A percentile compares a stretch with the other conserved stretches of the same genome.
Conservation (phyloP, 2,113 vertebrate genomes). For the Macroglossus sobrinus region DNA sequence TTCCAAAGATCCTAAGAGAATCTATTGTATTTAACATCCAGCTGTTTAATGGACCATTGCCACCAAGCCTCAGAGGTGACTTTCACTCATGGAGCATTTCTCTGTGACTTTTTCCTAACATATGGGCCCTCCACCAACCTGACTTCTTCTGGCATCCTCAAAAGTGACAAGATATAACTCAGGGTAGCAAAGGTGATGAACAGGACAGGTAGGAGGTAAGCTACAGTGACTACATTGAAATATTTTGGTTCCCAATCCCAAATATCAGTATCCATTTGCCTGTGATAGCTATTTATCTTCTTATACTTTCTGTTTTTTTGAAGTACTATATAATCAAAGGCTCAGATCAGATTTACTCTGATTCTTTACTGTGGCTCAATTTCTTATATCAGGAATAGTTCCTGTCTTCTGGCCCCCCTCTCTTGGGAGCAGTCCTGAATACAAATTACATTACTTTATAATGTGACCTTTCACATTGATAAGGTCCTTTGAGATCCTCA, state of each 20-base stretch:
- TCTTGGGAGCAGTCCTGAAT: neutral
- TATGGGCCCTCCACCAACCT: neutral
- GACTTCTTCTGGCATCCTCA: neutral
- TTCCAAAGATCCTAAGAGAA: conserved; percentile 15
- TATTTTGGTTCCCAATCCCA: neutral
- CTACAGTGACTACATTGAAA: neutral
- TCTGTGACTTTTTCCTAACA: neutral
- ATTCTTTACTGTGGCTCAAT: neutral
- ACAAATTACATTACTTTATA: neutral
- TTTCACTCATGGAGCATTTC: neutral
- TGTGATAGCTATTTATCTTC: neutral
- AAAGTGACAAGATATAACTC: neutral
- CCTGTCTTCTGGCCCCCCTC: neutral
- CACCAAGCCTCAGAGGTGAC: neutral
- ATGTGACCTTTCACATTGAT: too few species aligned
- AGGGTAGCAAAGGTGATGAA: neutral
- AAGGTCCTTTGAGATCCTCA: neutral
- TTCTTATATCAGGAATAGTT: neutral
- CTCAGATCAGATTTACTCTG: neutral
- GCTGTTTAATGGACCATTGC: neutral
- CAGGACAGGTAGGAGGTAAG: neutral
- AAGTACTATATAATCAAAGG: fast-evolving
- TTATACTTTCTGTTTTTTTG: neutral
- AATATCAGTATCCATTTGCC: neutral
- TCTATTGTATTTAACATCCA: neutral